A percentile compares a stretch with the other conserved stretches of the same genome.
phyloP scores from a whole-genome alignment of 1,140 invertebrate genomes.

The Zaprionus gabonicus region DNA sequence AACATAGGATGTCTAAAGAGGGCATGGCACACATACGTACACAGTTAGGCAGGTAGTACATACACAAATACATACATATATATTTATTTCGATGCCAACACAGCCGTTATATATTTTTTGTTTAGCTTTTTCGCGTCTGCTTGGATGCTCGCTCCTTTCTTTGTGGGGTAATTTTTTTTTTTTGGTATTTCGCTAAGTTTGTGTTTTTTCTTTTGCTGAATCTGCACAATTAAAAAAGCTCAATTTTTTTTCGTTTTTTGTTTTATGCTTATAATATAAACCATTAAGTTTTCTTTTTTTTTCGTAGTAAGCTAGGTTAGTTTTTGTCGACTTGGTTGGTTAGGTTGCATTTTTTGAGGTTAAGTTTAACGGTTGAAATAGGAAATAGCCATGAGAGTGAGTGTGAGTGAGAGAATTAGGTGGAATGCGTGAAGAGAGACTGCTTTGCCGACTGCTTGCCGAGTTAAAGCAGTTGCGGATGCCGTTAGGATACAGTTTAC shows the following conservation, averaged over 20 bases:
- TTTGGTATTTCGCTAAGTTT: conserved; percentile 26
- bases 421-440: conserved; percentile 6
- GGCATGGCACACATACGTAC: conserved; percentile 22
- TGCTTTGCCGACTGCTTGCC: conserved; percentile 6
- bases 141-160: conserved; percentile 26
- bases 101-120: conserved; percentile 10
- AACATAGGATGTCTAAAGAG: conserved; percentile 21
- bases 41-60: conserved; percentile 18
- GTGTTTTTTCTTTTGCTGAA: conserved; percentile 38
- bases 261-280: conserved; percentile 73
- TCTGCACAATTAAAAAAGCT: conserved; percentile 80
- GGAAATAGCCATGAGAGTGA: conserved; percentile 18
- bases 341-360: conserved; percentile 40
- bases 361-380: conserved; percentile 53
- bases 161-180: conserved; percentile 26
- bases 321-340: conserved; percentile 51
- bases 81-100: conserved; percentile 30
- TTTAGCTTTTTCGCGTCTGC: conserved; percentile 13
- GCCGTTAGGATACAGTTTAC: not conserved
- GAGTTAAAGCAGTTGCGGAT: not conserved
- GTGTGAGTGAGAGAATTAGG: not conserved
- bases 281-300: conserved; percentile 43
- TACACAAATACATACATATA: conserved; percentile 23
- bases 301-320: conserved; percentile 63
- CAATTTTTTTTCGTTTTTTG: conserved; percentile 33